phyloP scores from a whole-genome alignment of 2,113 vertebrate species.

The Cyprinus carpio region DNA sequence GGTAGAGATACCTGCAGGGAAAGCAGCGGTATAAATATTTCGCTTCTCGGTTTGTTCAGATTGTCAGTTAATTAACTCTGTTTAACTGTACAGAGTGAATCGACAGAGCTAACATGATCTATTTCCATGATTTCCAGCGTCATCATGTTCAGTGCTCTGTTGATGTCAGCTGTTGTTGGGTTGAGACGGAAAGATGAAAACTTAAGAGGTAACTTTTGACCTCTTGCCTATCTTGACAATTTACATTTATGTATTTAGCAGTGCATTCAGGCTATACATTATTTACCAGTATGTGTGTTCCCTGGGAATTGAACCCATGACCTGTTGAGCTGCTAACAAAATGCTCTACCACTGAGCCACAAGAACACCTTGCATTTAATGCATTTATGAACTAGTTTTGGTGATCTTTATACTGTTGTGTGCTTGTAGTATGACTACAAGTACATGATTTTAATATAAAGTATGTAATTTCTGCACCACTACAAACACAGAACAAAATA shows the following conservation, averaged over 20 bases:
- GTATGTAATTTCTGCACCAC: not conserved
- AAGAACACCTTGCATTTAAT: too few relatives aligned
- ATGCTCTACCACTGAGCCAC: too few relatives aligned
- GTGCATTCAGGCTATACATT: too few relatives aligned
- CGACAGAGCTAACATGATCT: not conserved
- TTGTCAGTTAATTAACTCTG: constrained; percentile 21
- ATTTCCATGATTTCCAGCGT: constrained; percentile 16
- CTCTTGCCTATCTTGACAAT: not conserved
- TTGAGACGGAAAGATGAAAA: not conserved
- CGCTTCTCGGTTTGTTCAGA: constrained; percentile 8
- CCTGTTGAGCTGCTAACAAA: too few relatives aligned
- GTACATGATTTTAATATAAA: not conserved
- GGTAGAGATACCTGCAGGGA: constrained; percentile 41
- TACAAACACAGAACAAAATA: not conserved
- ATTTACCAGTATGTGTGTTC: too few relatives aligned
- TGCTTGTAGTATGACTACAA: not conserved
- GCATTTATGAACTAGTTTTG: not conserved
- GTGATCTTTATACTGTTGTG: not conserved
- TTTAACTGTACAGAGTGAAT: constrained; percentile 20
- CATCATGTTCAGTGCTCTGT: not conserved
- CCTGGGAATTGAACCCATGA: too few relatives aligned
- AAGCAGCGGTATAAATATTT: constrained; percentile 39
- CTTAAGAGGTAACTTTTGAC: not conserved
- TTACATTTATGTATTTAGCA: too few relatives aligned
- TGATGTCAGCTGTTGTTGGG: not conserved